These are phyloP conservation scores for Tenualosa ilisha DNA, from an alignment of 2,797 vertebrate genomes.

Conservation along the genomic window DNA sequence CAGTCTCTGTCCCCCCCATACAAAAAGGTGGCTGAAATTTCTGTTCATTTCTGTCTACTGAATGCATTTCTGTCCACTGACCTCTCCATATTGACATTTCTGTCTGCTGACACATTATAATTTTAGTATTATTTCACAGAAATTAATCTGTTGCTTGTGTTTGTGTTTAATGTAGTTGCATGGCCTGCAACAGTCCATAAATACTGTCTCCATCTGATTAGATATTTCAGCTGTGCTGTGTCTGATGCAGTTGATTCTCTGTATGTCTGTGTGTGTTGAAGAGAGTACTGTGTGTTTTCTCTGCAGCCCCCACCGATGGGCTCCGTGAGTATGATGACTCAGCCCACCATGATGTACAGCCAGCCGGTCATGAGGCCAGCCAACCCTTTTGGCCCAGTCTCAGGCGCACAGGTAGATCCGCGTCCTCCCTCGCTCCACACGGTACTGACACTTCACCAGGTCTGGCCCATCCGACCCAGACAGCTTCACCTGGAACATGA, in stretches of 20 bases:
- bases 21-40: not conserved
- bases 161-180: too few relatives aligned
- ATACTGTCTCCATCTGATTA: too few relatives aligned
- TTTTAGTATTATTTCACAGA: too few relatives aligned
- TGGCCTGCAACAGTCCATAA: too few relatives aligned
- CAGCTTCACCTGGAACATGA: not conserved
- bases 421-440: not conserved
- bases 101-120: too few relatives aligned
- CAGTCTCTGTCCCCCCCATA: not conserved
- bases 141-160: too few relatives aligned
- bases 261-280: not conserved
- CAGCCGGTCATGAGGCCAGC: slow-evolving; percentile 93
- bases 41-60: not conserved
- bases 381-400: slow-evolving; percentile 89
- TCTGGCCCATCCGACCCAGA: not conserved
- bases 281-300: not conserved
- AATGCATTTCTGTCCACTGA: too few relatives aligned
- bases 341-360: slow-evolving; percentile 92
- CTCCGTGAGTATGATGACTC: slow-evolving; percentile 88
- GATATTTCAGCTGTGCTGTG: too few relatives aligned
- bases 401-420: slow-evolving; percentile 86
- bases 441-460: not conserved
- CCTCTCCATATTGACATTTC: too few relatives aligned
- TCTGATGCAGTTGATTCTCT: too few relatives aligned
- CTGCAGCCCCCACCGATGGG: slow-evolving; percentile 85